These are phyloP conservation scores for Euthynnus affinis DNA, from an alignment of 2,797 vertebrate species.

Conservation along the genomic window DNA sequence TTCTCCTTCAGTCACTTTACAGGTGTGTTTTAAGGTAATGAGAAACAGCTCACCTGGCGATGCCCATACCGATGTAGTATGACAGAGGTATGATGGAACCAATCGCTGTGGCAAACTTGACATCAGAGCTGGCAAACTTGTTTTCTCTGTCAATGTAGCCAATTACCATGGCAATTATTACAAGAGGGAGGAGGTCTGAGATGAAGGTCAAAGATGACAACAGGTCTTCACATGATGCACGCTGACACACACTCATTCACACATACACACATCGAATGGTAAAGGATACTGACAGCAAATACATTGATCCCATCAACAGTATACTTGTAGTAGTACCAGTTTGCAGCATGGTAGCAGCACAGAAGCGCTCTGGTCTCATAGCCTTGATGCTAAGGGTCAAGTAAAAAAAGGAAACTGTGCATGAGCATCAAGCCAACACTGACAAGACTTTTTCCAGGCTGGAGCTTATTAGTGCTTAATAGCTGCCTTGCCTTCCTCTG, in stretches of 20 bases:
- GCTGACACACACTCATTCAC: background rate
- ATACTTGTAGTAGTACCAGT: conserved; percentile 93
- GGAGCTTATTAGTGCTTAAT: background rate
- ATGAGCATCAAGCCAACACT: conserved; percentile 6
- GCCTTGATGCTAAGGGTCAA: conserved; percentile 68
- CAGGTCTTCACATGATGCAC: conserved; percentile 5
- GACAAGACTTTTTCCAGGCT: background rate
- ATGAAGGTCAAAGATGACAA: conserved; percentile 60
- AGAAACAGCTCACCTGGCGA: conserved; percentile 88
- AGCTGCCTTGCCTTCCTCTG: conserved; percentile 76
- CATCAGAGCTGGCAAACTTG: conserved; percentile 80
- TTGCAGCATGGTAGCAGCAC: conserved; percentile 87
- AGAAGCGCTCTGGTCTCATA: conserved; percentile 81
- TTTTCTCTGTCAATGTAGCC: conserved; percentile 90
- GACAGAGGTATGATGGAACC: conserved; percentile 92
- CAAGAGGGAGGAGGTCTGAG: conserved; percentile 90
- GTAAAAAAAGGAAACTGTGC: background rate
- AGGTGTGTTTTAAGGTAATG: background rate
- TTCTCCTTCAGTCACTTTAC: background rate
- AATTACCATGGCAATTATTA: conserved; percentile 88
- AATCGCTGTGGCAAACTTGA: conserved; percentile 90
- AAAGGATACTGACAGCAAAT: conserved; percentile 91
- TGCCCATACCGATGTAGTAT: conserved; percentile 94
- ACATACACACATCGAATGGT: conserved; percentile 13
- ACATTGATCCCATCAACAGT: conserved; percentile 89